Conservation (phyloP, 2,113 vertebrate species). For the Steatornis caripensis region DNA sequence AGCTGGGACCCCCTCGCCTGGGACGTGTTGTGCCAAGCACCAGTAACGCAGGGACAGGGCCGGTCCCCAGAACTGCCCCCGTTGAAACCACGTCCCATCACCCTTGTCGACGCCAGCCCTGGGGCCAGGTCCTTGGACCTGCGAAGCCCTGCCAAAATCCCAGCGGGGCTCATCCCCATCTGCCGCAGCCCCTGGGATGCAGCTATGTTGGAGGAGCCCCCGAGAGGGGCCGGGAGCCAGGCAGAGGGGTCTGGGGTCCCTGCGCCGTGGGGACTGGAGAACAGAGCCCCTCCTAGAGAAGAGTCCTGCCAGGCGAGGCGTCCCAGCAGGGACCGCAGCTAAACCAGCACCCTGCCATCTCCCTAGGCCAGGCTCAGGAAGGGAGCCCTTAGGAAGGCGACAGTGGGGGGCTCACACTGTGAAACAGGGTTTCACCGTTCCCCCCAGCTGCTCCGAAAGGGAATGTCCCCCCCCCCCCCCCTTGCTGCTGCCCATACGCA, state of each 20-base stretch:
- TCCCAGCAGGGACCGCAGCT: neutral
- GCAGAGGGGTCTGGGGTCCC: neutral
- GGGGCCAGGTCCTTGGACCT: neutral
- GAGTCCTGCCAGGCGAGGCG: neutral
- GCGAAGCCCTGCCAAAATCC: neutral
- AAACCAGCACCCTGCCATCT: neutral
- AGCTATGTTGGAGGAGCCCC: neutral
- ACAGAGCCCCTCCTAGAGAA: neutral
- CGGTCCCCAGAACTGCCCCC: no score
- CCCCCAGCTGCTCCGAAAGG: neutral
- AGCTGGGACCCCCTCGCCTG: neutral
- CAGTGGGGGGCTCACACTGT: rapidly evolving
- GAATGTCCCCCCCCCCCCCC: rapidly evolving
- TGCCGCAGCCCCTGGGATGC: neutral
- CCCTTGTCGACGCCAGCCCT: neutral
- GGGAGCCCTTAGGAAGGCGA: neutral
- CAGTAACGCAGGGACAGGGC: neutral
- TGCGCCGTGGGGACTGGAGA: rapidly evolving
- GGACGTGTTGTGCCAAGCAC: rapidly evolving
- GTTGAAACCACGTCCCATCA: rapidly evolving
- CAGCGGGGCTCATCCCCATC: neutral
- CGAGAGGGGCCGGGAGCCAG: rapidly evolving
- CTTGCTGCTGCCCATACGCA: no score
- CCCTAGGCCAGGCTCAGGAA: neutral
- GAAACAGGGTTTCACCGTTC: neutral